These are phyloP conservation scores for Frankliniella intonsa DNA, from an alignment of 2,888 invertebrate genomes.

Conservation along the genomic window DNA sequence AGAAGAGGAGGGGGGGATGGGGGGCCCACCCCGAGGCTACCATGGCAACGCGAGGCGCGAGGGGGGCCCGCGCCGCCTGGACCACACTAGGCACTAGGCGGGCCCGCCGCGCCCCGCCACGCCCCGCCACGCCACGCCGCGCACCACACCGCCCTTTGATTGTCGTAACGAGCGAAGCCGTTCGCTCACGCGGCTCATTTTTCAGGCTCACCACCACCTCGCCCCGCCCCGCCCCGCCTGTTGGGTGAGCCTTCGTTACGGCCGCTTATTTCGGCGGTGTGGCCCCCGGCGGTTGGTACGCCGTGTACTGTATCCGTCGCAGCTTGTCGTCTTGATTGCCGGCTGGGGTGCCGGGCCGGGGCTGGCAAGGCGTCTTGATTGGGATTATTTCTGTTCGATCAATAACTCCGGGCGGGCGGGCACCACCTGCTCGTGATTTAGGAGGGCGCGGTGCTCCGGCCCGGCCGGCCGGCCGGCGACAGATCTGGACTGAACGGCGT, in stretches of 20 bases:
- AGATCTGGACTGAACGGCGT: too few species aligned
- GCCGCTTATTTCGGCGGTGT: background rate
- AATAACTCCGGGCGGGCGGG: too few species aligned
- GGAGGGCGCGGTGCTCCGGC: too few species aligned
- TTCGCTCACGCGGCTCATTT: constrained; percentile 3
- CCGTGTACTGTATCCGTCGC: too few species aligned
- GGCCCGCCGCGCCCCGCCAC: background rate
- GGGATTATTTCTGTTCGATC: too few species aligned
- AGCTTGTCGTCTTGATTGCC: too few species aligned
- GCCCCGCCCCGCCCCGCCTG: too few species aligned
- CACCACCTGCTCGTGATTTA: too few species aligned
- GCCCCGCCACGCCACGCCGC: background rate
- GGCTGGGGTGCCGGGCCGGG: too few species aligned
- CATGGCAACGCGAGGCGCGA: background rate
- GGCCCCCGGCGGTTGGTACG: too few species aligned
- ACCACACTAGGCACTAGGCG: background rate
- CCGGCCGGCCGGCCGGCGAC: too few species aligned
- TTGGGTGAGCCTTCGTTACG: background rate
- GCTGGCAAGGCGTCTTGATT: too few species aligned
- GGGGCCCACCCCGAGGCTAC: background rate
- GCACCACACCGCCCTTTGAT: constrained; percentile 17
- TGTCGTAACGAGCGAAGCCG: constrained; percentile 12
- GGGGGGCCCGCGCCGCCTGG: background rate
- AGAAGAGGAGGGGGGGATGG: background rate
- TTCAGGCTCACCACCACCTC: background rate